phyloP scores from a whole-genome alignment of 2,888 invertebrate genomes.

The Pecten maximus region DNA sequence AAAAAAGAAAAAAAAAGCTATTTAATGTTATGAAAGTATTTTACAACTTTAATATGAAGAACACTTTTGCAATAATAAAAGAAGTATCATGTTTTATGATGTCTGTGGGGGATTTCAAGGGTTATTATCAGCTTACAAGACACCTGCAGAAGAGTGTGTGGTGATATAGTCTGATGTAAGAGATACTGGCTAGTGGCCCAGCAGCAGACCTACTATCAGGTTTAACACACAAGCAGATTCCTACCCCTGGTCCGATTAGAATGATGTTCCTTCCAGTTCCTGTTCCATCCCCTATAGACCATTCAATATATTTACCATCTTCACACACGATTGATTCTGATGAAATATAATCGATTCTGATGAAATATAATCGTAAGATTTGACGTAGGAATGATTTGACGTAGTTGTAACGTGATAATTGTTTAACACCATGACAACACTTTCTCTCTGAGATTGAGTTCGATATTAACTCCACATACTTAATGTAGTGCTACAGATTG shows the following conservation, averaged over 20 bases:
- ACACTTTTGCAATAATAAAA: background rate
- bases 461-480: background rate
- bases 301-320: background rate
- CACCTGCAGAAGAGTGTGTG: background rate
- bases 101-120: background rate
- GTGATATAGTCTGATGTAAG: background rate
- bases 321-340: background rate
- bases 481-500: background rate
- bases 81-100: background rate
- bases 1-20: background rate
- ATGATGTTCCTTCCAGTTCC: background rate
- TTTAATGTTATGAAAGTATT: background rate
- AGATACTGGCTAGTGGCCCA: background rate
- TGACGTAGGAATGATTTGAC: background rate
- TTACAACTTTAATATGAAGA: background rate
- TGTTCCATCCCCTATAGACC: background rate
- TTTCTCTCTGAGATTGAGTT: background rate
- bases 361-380: background rate
- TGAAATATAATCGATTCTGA: background rate
- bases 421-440: background rate
- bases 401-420: background rate
- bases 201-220: background rate
- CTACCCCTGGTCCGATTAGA: background rate
- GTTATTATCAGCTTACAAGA: background rate
- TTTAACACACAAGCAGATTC: background rate